Base-by-base conservation (phyloP, 2,888 invertebrate genomes). In the Pocota personata region DNA sequence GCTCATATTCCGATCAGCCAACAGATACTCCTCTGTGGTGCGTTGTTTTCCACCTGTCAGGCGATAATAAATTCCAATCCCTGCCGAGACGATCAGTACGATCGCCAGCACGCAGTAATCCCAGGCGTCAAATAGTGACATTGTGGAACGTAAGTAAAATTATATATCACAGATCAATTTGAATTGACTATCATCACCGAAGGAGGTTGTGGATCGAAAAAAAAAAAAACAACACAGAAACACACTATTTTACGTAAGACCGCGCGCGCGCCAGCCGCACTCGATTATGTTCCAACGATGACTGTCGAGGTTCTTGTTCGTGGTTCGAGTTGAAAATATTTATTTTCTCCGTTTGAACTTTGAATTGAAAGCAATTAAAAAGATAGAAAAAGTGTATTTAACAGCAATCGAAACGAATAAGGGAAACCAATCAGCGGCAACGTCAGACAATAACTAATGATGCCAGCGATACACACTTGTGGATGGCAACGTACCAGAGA, bases 11-110 rank as follows among this genome's bases (percentile, higher is more conserved):
- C 95, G 94, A 90, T 97, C 95, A 0, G 97, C 98, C 72, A 97
- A 91, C 79, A 98, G 94, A 90, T 97, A 98, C 92, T 97, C 97
- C 95, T 96, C 95, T 73, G 96, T 95, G 1, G 97, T 97, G 92
- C 95, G 96, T 91, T 98, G 97, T 91, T 95, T 95, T 6, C 97
- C 97, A 27, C 97, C 98, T 16, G 95, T 96, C 89, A 97, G 95
- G 87, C 97, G 94, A 91, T 97, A 97, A 90, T 97, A 98, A 50
- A 98, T 90, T 5, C 98, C 98, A 87, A 98, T 97, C 0, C 93
- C 92, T 0, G 96, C 94, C 0, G 97, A 98, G 19, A 95, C 94
- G 5, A 94, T 72, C 89, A 97, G 94, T 82, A 96, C 96, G 1
- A 94, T 89, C 2, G 93, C 94, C 92, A 97, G 95, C 30, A 97